phyloP scores from a whole-genome alignment of 1,140 invertebrate species.

The Laupala kohalensis region DNA sequence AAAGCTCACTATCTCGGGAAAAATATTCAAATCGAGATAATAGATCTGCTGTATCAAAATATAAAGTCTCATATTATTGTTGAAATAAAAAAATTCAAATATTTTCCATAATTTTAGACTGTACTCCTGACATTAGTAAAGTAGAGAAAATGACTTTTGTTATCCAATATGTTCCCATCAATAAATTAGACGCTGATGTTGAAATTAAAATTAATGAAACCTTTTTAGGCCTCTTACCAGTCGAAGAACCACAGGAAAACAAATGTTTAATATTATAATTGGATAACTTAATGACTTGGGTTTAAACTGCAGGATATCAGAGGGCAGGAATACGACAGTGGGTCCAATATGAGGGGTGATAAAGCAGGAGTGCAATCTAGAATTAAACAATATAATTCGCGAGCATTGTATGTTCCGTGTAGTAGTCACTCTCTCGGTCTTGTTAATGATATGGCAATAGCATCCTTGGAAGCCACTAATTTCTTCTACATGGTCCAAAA shows the following conservation, averaged over 20 bases:
- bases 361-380: not conserved
- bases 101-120: constrained; percentile 13
- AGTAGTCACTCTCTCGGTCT: too few species aligned
- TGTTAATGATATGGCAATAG: too few species aligned
- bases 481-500: too few species aligned
- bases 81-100: constrained; percentile 11
- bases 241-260: constrained; percentile 9
- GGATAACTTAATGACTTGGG: constrained; percentile 6
- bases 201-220: constrained; percentile 9
- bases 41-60: too few species aligned
- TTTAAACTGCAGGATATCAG: constrained; percentile 9
- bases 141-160: too few species aligned
- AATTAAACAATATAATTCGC: too few species aligned
- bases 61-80: constrained; percentile 9
- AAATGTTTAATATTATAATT: constrained; percentile 12
- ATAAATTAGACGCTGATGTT: too few species aligned
- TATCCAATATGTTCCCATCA: too few species aligned
- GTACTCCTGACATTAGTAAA: not conserved
- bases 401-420: too few species aligned
- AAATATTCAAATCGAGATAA: constrained; percentile 1
- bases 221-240: constrained; percentile 12
- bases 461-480: too few species aligned
- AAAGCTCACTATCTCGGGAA: constrained; percentile 13
- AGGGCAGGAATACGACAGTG: constrained; percentile 6
- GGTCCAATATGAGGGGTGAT: constrained; percentile 7